Conservation (phyloP, 2,113 vertebrate genomes). For the Pelecanoides urinatrix region DNA sequence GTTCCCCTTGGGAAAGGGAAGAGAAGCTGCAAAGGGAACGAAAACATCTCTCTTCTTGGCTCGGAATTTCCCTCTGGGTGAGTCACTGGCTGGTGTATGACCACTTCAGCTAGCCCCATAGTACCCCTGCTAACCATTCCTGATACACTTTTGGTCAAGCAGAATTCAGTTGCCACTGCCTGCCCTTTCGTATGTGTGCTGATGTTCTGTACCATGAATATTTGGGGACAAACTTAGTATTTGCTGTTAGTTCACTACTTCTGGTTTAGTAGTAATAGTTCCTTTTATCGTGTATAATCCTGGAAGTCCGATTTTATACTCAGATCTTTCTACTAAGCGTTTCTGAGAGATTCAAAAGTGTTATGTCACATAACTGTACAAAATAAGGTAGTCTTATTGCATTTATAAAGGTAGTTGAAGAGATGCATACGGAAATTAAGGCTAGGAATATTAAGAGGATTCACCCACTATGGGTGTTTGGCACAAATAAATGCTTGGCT, state of each 20-base stretch:
- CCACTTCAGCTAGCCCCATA: fast-evolving
- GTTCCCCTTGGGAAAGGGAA: background rate
- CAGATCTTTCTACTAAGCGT: background rate
- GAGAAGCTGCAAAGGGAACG: background rate
- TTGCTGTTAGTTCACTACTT: background rate
- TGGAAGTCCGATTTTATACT: background rate
- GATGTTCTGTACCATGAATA: background rate
- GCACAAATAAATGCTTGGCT: background rate
- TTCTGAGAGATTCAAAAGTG: background rate
- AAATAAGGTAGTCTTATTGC: background rate
- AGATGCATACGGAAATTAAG: background rate
- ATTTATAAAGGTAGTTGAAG: background rate
- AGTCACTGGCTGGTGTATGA: background rate
- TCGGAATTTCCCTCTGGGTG: background rate
- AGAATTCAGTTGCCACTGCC: background rate
- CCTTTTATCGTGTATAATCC: background rate
- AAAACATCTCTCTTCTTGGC: background rate
- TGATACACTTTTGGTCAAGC: background rate
- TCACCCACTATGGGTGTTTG: background rate
- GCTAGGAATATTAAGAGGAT: background rate
- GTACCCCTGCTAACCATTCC: background rate
- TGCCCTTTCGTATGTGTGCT: background rate
- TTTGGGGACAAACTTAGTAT: background rate
- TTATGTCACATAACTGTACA: background rate
- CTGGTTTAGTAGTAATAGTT: background rate